phyloP scores from a whole-genome alignment of 2,888 invertebrate genomes.

The Apodemia duryi region DNA sequence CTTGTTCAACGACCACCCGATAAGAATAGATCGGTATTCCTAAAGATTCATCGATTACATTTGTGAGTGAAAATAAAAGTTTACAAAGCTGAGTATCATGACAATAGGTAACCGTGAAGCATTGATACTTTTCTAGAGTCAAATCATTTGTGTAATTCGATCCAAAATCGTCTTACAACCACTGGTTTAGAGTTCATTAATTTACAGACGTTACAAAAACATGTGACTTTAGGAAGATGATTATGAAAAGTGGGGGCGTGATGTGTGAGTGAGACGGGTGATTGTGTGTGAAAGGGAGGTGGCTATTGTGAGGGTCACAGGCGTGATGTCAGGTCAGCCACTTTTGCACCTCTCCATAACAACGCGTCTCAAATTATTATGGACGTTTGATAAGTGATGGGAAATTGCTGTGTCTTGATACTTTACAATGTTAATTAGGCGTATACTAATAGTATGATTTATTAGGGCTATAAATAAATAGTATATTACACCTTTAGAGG shows the following conservation, averaged over 20 bases:
- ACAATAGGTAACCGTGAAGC: slow-evolving; percentile 71
- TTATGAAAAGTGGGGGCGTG: slow-evolving; percentile 77
- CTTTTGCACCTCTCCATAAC: slow-evolving; percentile 80
- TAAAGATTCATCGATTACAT: slow-evolving; percentile 73
- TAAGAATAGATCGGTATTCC: slow-evolving; percentile 72
- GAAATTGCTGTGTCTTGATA: slow-evolving; percentile 73
- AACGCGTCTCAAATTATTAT: slow-evolving; percentile 80
- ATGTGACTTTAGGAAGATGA: slow-evolving; percentile 71
- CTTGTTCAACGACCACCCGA: slow-evolving; percentile 75
- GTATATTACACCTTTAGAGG: not conserved
- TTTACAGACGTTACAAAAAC: slow-evolving; percentile 63
- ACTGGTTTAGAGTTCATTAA: slow-evolving; percentile 73
- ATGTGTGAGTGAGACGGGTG: slow-evolving; percentile 61
- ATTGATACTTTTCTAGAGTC: slow-evolving; percentile 44
- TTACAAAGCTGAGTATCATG: slow-evolving; percentile 75
- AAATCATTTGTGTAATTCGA: slow-evolving; percentile 37
- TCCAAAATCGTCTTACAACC: slow-evolving; percentile 64
- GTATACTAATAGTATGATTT: slow-evolving; percentile 52
- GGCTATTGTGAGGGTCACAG: slow-evolving; percentile 65
- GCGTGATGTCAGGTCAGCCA: slow-evolving; percentile 81
- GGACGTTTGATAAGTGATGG: slow-evolving; percentile 78
- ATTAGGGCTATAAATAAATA: slow-evolving; percentile 9
- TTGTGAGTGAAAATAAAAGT: slow-evolving; percentile 77
- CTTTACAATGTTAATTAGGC: slow-evolving; percentile 77
- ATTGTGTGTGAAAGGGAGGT: slow-evolving; percentile 51